A percentile compares a stretch with the other conserved stretches of the same genome.
These are phyloP conservation scores for Drosophila bocqueti DNA, from an alignment of 1,140 invertebrate species.

Conservation along the genomic window DNA sequence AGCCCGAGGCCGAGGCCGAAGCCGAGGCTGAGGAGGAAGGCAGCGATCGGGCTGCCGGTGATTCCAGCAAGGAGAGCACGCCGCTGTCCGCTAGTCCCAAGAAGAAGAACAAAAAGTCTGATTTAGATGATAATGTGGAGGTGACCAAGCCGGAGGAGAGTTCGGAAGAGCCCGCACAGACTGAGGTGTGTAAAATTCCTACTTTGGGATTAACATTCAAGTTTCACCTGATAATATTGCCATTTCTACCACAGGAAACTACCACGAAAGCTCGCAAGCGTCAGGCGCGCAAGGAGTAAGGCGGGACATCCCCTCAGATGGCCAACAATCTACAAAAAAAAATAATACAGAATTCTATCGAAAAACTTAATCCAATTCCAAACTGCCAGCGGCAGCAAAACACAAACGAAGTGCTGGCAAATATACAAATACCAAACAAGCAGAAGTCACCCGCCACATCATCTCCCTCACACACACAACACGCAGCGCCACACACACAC, in stretches of 20 bases:
- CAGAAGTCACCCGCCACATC: slow-evolving; percentile 13
- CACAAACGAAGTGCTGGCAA: slow-evolving; percentile 9
- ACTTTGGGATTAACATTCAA: neutral
- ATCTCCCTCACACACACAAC: slow-evolving; percentile 11
- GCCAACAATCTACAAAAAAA: slow-evolving; percentile 14
- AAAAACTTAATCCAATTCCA: slow-evolving; percentile 75
- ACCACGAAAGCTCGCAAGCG: slow-evolving; percentile 75
- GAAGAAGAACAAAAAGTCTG: slow-evolving; percentile 77
- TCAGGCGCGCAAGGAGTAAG: slow-evolving; percentile 74
- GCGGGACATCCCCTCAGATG: slow-evolving; percentile 11
- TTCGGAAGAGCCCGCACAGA: slow-evolving; percentile 62
- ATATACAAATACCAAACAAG: slow-evolving; percentile 7
- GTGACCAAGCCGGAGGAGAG: slow-evolving; percentile 49
- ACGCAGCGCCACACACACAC: slow-evolving; percentile 11
- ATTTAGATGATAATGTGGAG: slow-evolving; percentile 72
- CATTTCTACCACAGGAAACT: slow-evolving; percentile 53
- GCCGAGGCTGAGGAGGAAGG: slow-evolving; percentile 49
- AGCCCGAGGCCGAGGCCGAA: slow-evolving; percentile 44
- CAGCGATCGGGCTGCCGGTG: slow-evolving; percentile 50
- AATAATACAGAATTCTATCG: slow-evolving; percentile 11
- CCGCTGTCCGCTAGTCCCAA: slow-evolving; percentile 70
- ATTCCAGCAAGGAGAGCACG: slow-evolving; percentile 60
- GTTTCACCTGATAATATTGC: neutral
- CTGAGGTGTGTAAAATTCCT: slow-evolving; percentile 51
- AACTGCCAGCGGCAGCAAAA: slow-evolving; percentile 30